These are phyloP conservation scores for Bugula neritina DNA, from an alignment of 2,888 invertebrate species.

Conservation along the genomic window DNA sequence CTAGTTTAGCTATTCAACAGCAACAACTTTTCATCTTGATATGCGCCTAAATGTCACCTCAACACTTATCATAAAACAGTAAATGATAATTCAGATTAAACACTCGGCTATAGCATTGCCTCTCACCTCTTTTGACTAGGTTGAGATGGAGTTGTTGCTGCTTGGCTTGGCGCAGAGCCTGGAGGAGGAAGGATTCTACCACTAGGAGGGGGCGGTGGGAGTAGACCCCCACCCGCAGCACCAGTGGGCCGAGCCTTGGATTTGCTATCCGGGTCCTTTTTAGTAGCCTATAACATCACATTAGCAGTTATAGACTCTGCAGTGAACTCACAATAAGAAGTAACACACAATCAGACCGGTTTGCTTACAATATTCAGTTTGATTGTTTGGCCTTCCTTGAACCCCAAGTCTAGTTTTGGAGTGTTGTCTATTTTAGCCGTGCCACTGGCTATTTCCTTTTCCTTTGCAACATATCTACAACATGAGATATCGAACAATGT, in stretches of 20 bases:
- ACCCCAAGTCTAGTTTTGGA: slow-evolving; percentile 83
- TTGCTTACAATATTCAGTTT: slow-evolving; percentile 79
- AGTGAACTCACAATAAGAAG: too few relatives aligned
- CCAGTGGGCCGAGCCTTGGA: slow-evolving; percentile 1
- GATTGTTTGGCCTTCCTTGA: slow-evolving; percentile 98
- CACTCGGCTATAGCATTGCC: too few relatives aligned
- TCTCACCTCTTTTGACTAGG: slow-evolving; percentile 16
- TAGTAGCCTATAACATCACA: neutral
- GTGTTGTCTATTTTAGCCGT: slow-evolving; percentile 58
- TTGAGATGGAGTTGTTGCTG: neutral
- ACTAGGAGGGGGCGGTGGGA: slow-evolving; percentile 23
- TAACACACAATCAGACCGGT: too few relatives aligned
- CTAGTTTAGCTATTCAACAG: too few relatives aligned
- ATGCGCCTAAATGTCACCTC: too few relatives aligned
- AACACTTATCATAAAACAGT: too few relatives aligned
- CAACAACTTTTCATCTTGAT: too few relatives aligned
- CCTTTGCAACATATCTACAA: slow-evolving; percentile 68
- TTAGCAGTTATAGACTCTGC: neutral
- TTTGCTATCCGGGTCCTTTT: neutral
- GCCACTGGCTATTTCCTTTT: slow-evolving; percentile 73
- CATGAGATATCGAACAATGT: too few relatives aligned
- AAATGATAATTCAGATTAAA: too few relatives aligned
- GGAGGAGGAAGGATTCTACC: slow-evolving; percentile 17
- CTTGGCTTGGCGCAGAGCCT: neutral
- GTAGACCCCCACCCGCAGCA: neutral